Base-by-base conservation (phyloP, 2,888 invertebrate genomes). In the Dascillus cervinus region DNA sequence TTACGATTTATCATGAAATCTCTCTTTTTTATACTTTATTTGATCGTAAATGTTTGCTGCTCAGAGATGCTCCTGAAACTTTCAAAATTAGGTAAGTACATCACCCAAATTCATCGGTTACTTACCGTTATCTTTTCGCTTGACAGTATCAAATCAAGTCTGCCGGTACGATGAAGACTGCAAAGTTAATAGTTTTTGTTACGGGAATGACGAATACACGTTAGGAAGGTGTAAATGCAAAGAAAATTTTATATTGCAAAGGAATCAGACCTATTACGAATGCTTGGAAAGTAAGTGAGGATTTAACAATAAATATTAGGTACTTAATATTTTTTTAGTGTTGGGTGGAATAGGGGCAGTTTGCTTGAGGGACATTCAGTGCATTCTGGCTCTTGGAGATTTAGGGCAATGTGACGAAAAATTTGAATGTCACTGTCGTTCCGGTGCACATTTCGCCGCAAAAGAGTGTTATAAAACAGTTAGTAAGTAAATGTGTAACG, bases 161-260 rank as follows among this genome's bases (percentile, higher is more conserved):
- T 63, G 62, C 36, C 26, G 38, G 3, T 26, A 43, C 5, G 62
- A 63, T 37, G 32, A 11, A 8, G 56, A 60, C 32, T 63, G 62
- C 33, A 34, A 33, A 3, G 46, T 46, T 32, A 55, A 60, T 43
- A 55, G 61, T n/a, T 59, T 60, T 37, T 63, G 63, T 42, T 55
- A 42, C 21, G 56, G 50, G 5, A 62, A 60, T 35, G 56, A 59
- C 37, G 41, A 41, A 14, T 13, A 19, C 4, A 41, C 42, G 19
- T 47, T 44, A 43, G 62, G 62, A 22, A 39, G 44, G 19, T 70
- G 69, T 38, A 56, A 59, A 37, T 70, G 70, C 49, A 55, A 56
- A 43, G 50, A 56, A 2, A 53, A 58, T 24, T 64, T 57, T 33
- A 57, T 61, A 35, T 60, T 64, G 14, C 54, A 56, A 31, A 55